These are phyloP conservation scores for Parthenolecanium corni DNA, from an alignment of 2,888 invertebrate species.

Conservation along the genomic window DNA sequence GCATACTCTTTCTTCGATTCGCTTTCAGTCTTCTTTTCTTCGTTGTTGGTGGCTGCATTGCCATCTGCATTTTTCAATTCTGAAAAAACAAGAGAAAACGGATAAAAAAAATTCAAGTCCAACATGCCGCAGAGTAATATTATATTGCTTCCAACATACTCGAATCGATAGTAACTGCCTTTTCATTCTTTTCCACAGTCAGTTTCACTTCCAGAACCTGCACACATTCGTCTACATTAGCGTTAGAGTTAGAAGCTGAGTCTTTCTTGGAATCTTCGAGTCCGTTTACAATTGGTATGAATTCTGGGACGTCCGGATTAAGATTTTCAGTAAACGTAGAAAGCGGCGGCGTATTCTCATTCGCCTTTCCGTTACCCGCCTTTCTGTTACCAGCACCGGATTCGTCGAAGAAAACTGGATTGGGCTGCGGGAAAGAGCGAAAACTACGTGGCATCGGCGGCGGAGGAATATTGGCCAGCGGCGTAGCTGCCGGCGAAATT, in stretches of 20 bases:
- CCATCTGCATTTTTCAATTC: neutral
- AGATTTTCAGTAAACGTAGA: slow-evolving; percentile 42
- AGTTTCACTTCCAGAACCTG: slow-evolving; percentile 30
- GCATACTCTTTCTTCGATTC: slow-evolving; percentile 20
- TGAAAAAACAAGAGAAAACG: too few species aligned
- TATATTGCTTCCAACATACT: neutral
- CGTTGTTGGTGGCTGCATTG: neutral
- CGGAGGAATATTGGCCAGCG: slow-evolving; percentile 31
- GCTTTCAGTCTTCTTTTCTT: slow-evolving; percentile 16
- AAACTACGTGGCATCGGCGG: slow-evolving; percentile 27
- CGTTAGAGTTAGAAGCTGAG: slow-evolving; percentile 2
- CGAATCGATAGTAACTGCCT: neutral
- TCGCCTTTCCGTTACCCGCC: neutral
- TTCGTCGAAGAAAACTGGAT: neutral
- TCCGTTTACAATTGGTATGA: slow-evolving; percentile 47
- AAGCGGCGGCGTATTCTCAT: neutral
- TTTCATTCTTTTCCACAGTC: slow-evolving; percentile 26
- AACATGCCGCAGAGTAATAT: too few species aligned
- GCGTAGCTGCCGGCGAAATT: slow-evolving; percentile 29
- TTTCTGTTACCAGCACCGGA: neutral
- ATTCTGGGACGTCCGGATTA: slow-evolving; percentile 78
- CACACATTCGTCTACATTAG: slow-evolving; percentile 29
- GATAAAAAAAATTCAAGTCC: too few species aligned
- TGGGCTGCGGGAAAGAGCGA: slow-evolving; percentile 21
- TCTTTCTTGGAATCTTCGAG: slow-evolving; percentile 17